Base-by-base conservation (phyloP, 2,888 invertebrate species). In the Lepidochrysops patricia region DNA sequence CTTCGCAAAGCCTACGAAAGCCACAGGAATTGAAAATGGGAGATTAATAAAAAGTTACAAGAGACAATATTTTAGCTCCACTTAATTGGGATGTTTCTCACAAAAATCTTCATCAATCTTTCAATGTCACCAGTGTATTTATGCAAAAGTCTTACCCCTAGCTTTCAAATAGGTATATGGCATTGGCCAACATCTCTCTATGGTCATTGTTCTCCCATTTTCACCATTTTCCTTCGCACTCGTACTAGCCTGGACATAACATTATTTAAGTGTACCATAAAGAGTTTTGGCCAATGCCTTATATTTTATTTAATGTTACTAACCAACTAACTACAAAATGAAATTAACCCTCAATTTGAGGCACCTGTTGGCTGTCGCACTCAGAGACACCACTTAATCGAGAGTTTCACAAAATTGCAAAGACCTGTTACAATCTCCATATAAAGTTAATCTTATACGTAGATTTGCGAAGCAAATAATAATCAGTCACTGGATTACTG, bases 131-230 rank as follows among this genome's bases (percentile, higher is more conserved):
- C 7, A 15, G 9, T 43, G 43, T 43, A 15, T 19, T n/a, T 7
- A 15, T 43, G 43, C 19, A 12, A 43, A 26, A 58, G 12, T 58
- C 12, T 58, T 48, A 58, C 43, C 58, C 19, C 79, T 76, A 82
- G 79, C 77, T 81, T 72, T 67, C 69, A 63, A 68, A 69, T 65
- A n/a, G n/a, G n/a, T n/a, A 75, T 57, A 71, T 60, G 79, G 77
- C 79, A 70, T 69, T 76, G 84, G 87, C 88, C 89, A 88, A 87
- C n/a, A 80, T 80, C 87, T 88, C 89, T 88, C 70, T 86, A 83
- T 84, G 87, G 82, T 76, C n/a, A n/a, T n/a, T n/a, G n/a, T n/a
- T n/a, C 69, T 69, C 58, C 62, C 48, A 49, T 58, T 60, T 37
- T 57, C 59, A 54, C 37, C 60, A 49, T 58, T 43, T 66, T 59